phyloP scores from a whole-genome alignment of 37 sponge, comb jelly and placozoan genomes.

The Mnemiopsis leidyi region DNA sequence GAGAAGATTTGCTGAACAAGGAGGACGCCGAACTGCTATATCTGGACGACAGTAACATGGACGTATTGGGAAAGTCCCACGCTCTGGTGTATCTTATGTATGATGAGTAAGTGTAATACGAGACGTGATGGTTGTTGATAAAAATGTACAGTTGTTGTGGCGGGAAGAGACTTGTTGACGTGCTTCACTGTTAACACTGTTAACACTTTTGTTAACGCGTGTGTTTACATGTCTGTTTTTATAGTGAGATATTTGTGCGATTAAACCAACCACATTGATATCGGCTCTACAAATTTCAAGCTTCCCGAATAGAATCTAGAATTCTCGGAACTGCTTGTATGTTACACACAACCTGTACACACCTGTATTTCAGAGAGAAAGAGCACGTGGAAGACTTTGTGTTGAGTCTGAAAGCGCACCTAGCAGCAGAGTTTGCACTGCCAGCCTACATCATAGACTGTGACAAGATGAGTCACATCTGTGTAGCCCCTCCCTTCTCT shows the following conservation, averaged over 20 bases:
- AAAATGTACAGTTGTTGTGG: too few species aligned
- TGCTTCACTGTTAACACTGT: too few species aligned
- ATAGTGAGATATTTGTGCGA: too few species aligned
- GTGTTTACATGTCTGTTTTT: too few species aligned
- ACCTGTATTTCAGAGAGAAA: background rate
- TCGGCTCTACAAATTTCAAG: too few species aligned
- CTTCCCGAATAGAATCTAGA: too few species aligned
- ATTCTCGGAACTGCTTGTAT: too few species aligned
- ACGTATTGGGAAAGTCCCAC: slow-evolving; percentile 41
- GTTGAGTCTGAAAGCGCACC: slow-evolving; percentile 43
- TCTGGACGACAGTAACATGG: background rate
- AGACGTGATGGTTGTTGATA: background rate
- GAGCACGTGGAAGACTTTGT: slow-evolving; percentile 65
- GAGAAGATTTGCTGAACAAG: background rate
- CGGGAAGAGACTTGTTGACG: too few species aligned
- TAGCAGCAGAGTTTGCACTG: background rate
- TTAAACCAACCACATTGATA: too few species aligned
- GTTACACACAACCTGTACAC: too few species aligned
- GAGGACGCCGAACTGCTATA: background rate
- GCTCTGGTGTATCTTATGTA: slow-evolving; percentile 44
- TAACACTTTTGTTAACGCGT: too few species aligned
- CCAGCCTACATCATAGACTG: slow-evolving; percentile 60
- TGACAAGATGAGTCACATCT: background rate
- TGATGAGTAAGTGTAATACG: slow-evolving; percentile 49
- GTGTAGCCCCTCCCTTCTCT: slow-evolving; percentile 3